Evolutionary conservation across 2,113 vertebrate genomes (phyloP).

Genomic region (Nicator chloris): DNA sequence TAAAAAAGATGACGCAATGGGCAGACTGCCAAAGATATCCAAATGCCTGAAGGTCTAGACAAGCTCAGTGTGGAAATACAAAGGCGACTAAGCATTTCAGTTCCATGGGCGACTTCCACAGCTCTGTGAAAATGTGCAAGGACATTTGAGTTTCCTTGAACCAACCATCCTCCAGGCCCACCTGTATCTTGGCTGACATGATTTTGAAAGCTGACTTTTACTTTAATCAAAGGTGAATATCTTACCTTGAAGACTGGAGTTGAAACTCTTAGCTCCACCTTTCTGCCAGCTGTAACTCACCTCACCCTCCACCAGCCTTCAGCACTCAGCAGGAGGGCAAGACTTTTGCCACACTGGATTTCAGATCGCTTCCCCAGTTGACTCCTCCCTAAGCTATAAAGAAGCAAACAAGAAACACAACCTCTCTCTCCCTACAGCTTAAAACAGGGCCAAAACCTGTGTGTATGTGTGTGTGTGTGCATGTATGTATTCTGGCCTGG

Average conservation of each 20-base stretch:
- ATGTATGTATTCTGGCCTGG: not conserved
- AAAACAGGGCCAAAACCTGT: not conserved
- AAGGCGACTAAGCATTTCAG: not conserved
- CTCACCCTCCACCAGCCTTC: not conserved
- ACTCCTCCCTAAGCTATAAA: slow-evolving; percentile 10
- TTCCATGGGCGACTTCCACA: not conserved
- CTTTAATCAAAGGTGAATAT: not conserved
- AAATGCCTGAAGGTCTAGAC: not conserved
- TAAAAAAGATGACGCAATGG: not conserved
- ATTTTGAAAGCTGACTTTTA: not conserved
- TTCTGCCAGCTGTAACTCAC: not conserved
- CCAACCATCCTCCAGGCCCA: not conserved
- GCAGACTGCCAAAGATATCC: not conserved
- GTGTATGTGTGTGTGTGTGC: fast-evolving
- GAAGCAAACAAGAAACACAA: slow-evolving; percentile 39
- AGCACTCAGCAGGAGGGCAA: not conserved
- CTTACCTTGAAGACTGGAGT: slow-evolving; percentile 49
- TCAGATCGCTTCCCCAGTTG: not conserved
- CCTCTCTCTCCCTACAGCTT: not conserved
- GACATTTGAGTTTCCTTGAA: not conserved
- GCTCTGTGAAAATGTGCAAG: not conserved
- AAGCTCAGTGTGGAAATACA: not conserved
- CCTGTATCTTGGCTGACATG: not conserved
- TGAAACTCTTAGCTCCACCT: not conserved
- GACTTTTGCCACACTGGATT: not conserved